Evolutionary conservation across 2,797 vertebrate genomes (phyloP), one percentile per base, ranked within the genome.

Genomic region (Emydoidea blandingii): DNA sequence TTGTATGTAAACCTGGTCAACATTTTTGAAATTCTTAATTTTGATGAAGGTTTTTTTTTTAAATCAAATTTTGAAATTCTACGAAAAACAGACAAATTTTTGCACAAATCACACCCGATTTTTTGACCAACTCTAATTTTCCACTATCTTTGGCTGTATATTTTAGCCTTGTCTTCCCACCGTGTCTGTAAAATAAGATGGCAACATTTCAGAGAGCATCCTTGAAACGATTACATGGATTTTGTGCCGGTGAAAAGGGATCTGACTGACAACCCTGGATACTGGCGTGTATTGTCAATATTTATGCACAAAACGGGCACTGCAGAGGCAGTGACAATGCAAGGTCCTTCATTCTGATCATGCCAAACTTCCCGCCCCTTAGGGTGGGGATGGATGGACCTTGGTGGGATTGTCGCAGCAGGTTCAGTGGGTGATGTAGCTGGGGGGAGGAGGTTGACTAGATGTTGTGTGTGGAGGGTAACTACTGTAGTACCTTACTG

Each of bases 401-500:
- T 47, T 47, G 62, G 62, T 68, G 34, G 34, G 62, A 8, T 68
- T 68, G 18, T n/a, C 10, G 18, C 34, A 65, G 34, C 34, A 65
- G 62, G 34, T n/a, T n/a, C 74, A n/a, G 47, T 41, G 31, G 19
- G 47, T 59, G 53, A 15, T 50, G 56, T 54, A 54, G 18, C 29
- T 3, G 27, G 59, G 31, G 78, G 52, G 37, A 15, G 74, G 21
- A 49, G 74, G 81, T 29, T 11, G 16, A 19, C 16, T 34, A 47
- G 72, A 54, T 44, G 29, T 25, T 34, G 41, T 19, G 27, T 1
- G 8, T 65, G 25, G 78, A 57, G 34, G 37, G 21, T 52, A n/a
- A 59, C 27, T 10, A 54, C 52, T 21, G 52, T 23, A 86, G 49
- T 97, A 98, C 99, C 98, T 97, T 97, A 85, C 96, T 98, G 74